Base-by-base conservation (phyloP, 2,888 invertebrate species). In the Deladenus siricidicola region DNA sequence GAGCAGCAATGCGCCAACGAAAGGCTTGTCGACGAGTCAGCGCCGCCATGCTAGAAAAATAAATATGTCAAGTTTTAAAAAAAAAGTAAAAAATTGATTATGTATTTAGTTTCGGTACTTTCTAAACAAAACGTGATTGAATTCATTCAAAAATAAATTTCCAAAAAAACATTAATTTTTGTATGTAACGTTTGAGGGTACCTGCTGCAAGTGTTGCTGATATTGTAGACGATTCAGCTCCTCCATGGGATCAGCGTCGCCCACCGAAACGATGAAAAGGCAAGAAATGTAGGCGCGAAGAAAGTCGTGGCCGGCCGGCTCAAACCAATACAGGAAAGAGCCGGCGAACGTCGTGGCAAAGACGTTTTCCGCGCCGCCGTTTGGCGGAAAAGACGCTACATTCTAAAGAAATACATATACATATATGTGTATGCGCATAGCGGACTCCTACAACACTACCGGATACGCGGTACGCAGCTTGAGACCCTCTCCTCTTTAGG, bases 281-380 rank as follows among this genome's bases (percentile, higher is more conserved):
- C 82, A 83, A 19, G 81, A 80, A 10, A 83, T 67, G 70, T 80
- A 83, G 55, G 81, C 79, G 48, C 79, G 88, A 0, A 91, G 88
- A 78, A 91, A 96, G 82, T 98, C 98, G 83, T 96, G 94, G 78
- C 96, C 94, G 19, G 81, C 67, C 4, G 71, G 68, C 39, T 70
- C 70, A n/a, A 65, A 43, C 70, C 70, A 70, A 39, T 63, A 62
- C 21, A 56, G 45, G 42, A 70, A 66, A 1, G 67, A 50, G 23
- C 70, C 59, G 8, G 47, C 49, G 45, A 64, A 64, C 19, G 26
- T 52, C 29, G 28, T 39, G 24, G 44, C 29, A 50, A 66, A 64
- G 14, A 53, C 60, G 34, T 64, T 63, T 30, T 39, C 23, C n/a
- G 24, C 39, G 26, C n/a, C 19, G 14, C 34, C 52, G 4, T 17